Evolutionary conservation across 2,888 invertebrate genomes (phyloP), one percentile per base, ranked within the genome.

Genomic region (Azorinus chamasolen): DNA sequence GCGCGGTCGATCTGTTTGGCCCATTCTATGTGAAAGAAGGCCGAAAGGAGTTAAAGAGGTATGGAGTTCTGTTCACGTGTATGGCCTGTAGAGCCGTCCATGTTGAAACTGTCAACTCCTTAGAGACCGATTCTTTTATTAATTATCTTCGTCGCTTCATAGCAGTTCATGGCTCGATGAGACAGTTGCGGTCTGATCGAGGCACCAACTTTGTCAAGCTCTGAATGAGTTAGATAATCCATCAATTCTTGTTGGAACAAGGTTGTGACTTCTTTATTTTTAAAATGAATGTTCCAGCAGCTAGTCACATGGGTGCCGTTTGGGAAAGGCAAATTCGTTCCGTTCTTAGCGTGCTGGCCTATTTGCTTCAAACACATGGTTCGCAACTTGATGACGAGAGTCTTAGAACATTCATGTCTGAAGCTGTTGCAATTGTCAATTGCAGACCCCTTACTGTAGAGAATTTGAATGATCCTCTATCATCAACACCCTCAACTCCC

Each of bases 51-150:
- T 57, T 83, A 3, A 91, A 92, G 87, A 74, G 79, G 8, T 91
- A 86, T 24, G 83, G 90, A 16, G 87, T 79, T 5, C 62, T 92
- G 8, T 92, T 91, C 65, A 84, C 87, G 1, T 92, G 91, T 53
- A 78, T 89, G 24, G 62, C 79, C 2, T 87, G 89, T 43, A 83
- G 87, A 55, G 90, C 89, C 5, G 80, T 90, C 0, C 89, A 91
- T 54, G 22, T 90, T 20, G 90, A 91, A 51, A 69, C 64, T n/a
- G 53, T 68, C 3, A 63, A 74, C 46, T 71, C 73, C 20, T 48
- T 87, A 18, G 46, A 54, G 14, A 86, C 85, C 18, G 77, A 77
- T 53, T 81, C 82, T 12, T 87, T 82, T 53, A 79, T 83, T 14
- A 83, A 83, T 43, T 65, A 70, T 22, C 51, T 79, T n/a, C 45